Base-by-base conservation (phyloP, 2,888 invertebrate genomes). In the Pachymerium ferrugineum region DNA sequence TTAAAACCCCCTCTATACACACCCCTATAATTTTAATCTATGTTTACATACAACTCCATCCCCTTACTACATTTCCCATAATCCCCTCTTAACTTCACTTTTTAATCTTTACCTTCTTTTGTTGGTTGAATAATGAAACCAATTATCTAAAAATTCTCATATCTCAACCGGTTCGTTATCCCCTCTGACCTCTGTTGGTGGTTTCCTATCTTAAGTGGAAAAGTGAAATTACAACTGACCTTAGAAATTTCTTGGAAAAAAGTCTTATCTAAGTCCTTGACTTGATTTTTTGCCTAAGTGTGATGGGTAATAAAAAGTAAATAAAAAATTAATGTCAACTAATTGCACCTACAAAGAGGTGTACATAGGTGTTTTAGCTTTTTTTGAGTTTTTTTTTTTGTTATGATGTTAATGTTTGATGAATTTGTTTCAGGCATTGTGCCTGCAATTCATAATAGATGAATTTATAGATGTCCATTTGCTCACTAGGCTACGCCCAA, bases 261-360 rank as follows among this genome's bases (percentile, higher is more conserved):
- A n/a, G n/a, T n/a, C n/a, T 47, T 47, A 47, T 47, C 47, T n/a
- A 47, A 47, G 47, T 47, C 47, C 47, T 47, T 47, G 47, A 47
- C 47, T 47, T 38, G 12, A n/a, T 38, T 38, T 38, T 38, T 38
- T 33, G 12, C n/a, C n/a, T 38, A n/a, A n/a, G 12, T 42, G 12
- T 42, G 5, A n/a, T 5, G 12, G 42, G 12, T n/a, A 33, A 33
- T 33, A 33, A 33, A 33, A n/a, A n/a, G n/a, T 33, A 8, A 4
- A 38, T 4, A 4, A 38, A 38, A 4, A 38, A 38, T n/a, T n/a
- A 38, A 38, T n/a, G 3, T 38, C n/a, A n/a, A 38, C 14, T 38
- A 38, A 38, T 38, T 38, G 38, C 38, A 38, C 38, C 38, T 38
- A n/a, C 38, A 38, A 38, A n/a, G n/a, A 38, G 22, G 16, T 47